Evolutionary conservation across 2,797 vertebrate genomes (phyloP).

Genomic region (Rhinogobio ventralis): DNA sequence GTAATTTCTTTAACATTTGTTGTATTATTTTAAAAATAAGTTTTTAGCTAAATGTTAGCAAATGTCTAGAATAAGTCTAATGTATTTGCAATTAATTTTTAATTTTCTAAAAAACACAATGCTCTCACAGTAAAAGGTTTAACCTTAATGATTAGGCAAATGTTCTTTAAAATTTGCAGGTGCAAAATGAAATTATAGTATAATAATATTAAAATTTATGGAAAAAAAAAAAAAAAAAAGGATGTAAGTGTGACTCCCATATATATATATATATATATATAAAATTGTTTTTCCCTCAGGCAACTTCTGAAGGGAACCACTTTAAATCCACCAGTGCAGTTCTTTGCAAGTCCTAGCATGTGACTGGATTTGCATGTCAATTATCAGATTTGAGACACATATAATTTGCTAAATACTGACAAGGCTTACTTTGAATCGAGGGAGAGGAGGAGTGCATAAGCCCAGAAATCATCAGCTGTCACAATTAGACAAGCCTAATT

Average conservation of each 20-base stretch:
- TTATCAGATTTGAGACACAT: constrained; percentile 16
- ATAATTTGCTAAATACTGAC: not conserved
- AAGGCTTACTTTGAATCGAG: not conserved
- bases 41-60: not conserved
- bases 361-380: constrained; percentile 3
- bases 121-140: not conserved
- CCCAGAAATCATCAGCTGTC: not conserved
- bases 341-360: constrained; percentile 21
- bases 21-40: not conserved
- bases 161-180: not conserved
- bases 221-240: not conserved
- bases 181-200: not conserved
- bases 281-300: not conserved
- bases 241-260: not conserved
- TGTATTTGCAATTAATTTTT: not conserved
- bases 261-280: too few relatives aligned
- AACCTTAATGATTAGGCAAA: not conserved
- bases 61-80: not conserved
- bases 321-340: not conserved
- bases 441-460: not conserved
- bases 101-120: too few relatives aligned
- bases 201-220: not conserved
- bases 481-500: not conserved
- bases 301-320: not conserved
- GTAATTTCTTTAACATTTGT: not conserved